Base-by-base conservation (phyloP, 2,797 vertebrate genomes). In the Corythornis leucogaster region DNA sequence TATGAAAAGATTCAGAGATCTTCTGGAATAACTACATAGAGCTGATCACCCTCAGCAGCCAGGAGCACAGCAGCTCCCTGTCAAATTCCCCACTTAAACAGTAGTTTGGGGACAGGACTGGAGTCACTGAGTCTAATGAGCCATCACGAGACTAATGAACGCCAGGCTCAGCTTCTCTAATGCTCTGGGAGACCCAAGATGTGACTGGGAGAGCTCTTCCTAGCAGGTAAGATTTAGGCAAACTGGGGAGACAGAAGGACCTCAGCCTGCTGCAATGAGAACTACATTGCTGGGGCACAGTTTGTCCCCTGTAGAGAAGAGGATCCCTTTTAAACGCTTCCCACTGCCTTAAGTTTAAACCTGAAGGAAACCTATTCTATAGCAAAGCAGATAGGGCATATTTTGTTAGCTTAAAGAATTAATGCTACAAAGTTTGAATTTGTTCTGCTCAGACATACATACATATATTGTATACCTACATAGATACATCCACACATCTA, bases 381-480 rank as follows among this genome's bases (percentile, higher is more conserved):
- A 83, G 33, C 33, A 51, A 35, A 68, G 33, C 30, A 48, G 21
- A 54, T 1, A 45, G 10, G 12, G 5, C 18, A 28, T 11, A 12
- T 21, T 42, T 28, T 38, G 31, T 11, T 45, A 46, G 30, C 15
- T 61, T 19, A 21, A 28, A 9, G 25, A 51, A 19, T 22, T 71
- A 15, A 30, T 2, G 5, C 33, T 24, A 11, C n/a, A 12, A 28
- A 1, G 12, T 19, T 50, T 31, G 28, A 59, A 31, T 45, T 50
- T 67, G 20, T 26, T 71, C 24, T 66, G 50, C 43, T 70, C 20
- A 38, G 42, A 26, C 17, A 38, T 0, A 26, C 3, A 4, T 13
- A 9, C 3, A 3, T 11, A 8, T 2, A 5, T 9, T 19, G 25
- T 10, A 9, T 6, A 6, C 4, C 8, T 6, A 11, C 2, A 21